phyloP scores from a whole-genome alignment of 2,888 invertebrate species.

The Sphinx pinastri region DNA sequence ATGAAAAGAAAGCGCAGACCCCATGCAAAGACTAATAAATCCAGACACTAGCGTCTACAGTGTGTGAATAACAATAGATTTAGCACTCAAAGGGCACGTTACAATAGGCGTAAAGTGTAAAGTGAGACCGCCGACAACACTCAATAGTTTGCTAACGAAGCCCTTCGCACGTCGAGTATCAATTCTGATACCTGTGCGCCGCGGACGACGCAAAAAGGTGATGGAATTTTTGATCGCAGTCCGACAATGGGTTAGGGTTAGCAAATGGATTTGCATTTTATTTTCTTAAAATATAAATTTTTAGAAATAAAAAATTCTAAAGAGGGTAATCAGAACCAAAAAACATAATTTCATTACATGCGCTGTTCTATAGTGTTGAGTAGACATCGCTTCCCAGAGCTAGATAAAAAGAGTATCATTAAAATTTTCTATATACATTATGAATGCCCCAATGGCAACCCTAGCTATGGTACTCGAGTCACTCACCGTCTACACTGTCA shows the following conservation, averaged over 20 bases:
- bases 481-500: slow-evolving; percentile 9
- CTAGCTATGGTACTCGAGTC: background rate
- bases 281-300: too few relatives aligned
- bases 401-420: background rate
- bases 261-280: background rate
- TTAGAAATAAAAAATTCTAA: too few relatives aligned
- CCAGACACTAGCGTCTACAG: background rate
- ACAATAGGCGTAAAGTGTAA: slow-evolving; percentile 46
- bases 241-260: slow-evolving; percentile 1
- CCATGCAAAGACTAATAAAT: background rate
- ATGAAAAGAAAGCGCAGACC: background rate
- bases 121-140: slow-evolving; percentile 32
- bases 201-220: background rate
- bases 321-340: too few relatives aligned
- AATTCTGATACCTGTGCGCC: slow-evolving; percentile 12
- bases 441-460: background rate
- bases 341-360: too few relatives aligned
- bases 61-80: slow-evolving; percentile 30
- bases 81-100: slow-evolving; percentile 39
- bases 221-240: background rate
- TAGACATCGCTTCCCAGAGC: too few relatives aligned
- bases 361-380: too few relatives aligned
- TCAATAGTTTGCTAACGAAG: slow-evolving; percentile 56
- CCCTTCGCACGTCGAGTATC: slow-evolving; percentile 38
- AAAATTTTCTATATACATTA: background rate